Evolutionary conservation across 1,140 invertebrate genomes (phyloP).

Genomic region (Drosophila cardini): DNA sequence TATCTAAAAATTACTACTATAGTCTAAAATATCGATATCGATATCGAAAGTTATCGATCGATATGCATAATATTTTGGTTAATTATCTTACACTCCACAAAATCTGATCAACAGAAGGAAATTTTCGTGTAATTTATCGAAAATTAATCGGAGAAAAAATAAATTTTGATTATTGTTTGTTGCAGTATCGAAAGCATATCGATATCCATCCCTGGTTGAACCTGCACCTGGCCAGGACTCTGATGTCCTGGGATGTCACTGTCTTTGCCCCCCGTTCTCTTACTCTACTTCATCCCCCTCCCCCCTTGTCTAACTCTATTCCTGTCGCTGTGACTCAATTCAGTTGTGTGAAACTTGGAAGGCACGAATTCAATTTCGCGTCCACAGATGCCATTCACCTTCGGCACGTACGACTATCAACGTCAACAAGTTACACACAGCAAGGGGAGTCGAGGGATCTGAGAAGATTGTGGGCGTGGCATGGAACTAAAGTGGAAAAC

Average conservation of each 20-base stretch:
- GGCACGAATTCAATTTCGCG: constrained; percentile 83
- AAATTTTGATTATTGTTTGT: too few relatives aligned
- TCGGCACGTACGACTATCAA: constrained; percentile 82
- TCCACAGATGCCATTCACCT: constrained; percentile 83
- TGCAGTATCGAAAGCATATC: too few relatives aligned
- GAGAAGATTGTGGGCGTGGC: constrained; percentile 54
- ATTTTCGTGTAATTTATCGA: too few relatives aligned
- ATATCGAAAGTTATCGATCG: too few relatives aligned
- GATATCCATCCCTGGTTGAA: neutral
- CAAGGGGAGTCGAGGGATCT: neutral
- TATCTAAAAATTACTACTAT: too few relatives aligned
- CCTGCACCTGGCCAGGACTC: constrained; percentile 5
- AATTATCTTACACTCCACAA: too few relatives aligned
- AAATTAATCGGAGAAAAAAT: too few relatives aligned
- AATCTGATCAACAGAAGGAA: too few relatives aligned
- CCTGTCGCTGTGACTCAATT: constrained; percentile 64
- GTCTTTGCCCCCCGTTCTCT: neutral
- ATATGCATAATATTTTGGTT: too few relatives aligned
- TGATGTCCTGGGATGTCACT: neutral
- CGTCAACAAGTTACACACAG: constrained; percentile 79
- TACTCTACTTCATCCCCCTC: too few relatives aligned
- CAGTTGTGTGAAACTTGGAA: constrained; percentile 62
- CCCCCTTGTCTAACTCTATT: neutral
- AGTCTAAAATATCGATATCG: too few relatives aligned
- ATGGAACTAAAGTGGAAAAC: constrained; percentile 73